phyloP scores from a whole-genome alignment of 2,888 invertebrate genomes.

The Caenorhabditis zanzibari region DNA sequence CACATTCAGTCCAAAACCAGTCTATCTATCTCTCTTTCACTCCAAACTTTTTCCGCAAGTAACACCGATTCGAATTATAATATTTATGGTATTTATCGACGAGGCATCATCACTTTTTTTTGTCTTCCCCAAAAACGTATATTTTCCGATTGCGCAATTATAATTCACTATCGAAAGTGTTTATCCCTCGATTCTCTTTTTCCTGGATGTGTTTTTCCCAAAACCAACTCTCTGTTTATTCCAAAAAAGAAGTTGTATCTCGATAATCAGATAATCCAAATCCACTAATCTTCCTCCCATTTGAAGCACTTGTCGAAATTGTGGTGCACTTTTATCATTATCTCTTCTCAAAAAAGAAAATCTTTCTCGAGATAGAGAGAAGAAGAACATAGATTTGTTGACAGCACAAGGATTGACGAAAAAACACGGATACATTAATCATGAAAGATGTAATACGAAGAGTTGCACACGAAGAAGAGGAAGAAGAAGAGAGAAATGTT shows the following conservation, averaged over 20 bases:
- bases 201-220: not conserved
- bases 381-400: conserved; percentile 32
- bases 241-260: conserved; percentile 10
- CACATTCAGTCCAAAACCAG: conserved; percentile 13
- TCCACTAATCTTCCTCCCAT: not conserved
- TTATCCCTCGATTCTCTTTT: conserved; percentile 22
- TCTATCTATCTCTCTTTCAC: conserved; percentile 9
- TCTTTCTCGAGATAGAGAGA: not conserved
- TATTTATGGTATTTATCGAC: conserved; percentile 48
- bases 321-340: conserved; percentile 21
- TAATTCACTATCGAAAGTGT: conserved; percentile 20
- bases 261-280: conserved; percentile 36
- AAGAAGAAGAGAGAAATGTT: conserved; percentile 33
- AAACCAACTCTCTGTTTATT: not conserved
- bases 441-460: conserved; percentile 53
- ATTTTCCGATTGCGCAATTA: conserved; percentile 54
- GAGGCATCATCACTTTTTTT: not conserved
- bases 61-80: conserved; percentile 47
- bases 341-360: not conserved
- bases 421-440: conserved; percentile 57
- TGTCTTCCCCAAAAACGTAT: not conserved
- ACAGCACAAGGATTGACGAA: conserved; percentile 11
- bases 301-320: conserved; percentile 35
- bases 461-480: not conserved
- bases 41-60: conserved; percentile 4